These are phyloP conservation scores for Agelas oroides DNA, from an alignment of 37 sponge, comb jelly and placozoan genomes.

Conservation along the genomic window DNA sequence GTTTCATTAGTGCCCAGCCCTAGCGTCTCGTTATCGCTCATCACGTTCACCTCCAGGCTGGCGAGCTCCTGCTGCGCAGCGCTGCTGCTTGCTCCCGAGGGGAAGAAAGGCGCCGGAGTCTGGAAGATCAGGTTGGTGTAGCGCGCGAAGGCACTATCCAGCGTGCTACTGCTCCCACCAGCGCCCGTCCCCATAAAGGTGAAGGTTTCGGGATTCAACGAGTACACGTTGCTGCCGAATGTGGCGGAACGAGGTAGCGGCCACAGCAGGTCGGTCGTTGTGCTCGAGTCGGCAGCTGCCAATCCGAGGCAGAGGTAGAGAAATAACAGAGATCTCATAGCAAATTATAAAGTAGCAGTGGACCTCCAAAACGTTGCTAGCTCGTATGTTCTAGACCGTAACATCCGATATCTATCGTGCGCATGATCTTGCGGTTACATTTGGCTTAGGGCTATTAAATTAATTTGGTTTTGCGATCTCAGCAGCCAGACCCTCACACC, in stretches of 20 bases:
- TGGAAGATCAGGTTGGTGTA: slow-evolving; percentile 67
- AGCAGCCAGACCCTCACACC: no score
- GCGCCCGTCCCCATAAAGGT: slow-evolving; percentile 39
- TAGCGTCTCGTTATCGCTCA: slow-evolving; percentile 39
- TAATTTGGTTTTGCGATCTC: no score
- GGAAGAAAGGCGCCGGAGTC: slow-evolving; percentile 36
- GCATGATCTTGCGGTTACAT: no score
- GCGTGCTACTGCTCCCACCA: slow-evolving; percentile 36
- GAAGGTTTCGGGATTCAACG: slow-evolving; percentile 46
- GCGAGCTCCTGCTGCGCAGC: slow-evolving; percentile 1
- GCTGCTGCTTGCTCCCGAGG: slow-evolving; percentile 1
- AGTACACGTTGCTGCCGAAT: slow-evolving; percentile 7
- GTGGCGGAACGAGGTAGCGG: slow-evolving; percentile 39
- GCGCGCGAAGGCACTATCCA: slow-evolving; percentile 67
- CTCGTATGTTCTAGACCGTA: no score
- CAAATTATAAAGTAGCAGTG: no score
- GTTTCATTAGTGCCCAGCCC: slow-evolving; percentile 63
- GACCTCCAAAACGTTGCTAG: no score
- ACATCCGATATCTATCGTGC: no score
- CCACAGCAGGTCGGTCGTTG: slow-evolving; percentile 57
- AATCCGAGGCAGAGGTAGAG: background rate
- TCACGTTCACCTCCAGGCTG: slow-evolving; percentile 44
- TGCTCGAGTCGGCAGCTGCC: slow-evolving; percentile 18
- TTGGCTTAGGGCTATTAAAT: no score
- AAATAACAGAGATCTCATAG: no score